Percentiles rank a stretch among this genome's conserved stretches.
Conservation (phyloP, 2,113 vertebrate species). For the Myiozetetes cayanensis region DNA sequence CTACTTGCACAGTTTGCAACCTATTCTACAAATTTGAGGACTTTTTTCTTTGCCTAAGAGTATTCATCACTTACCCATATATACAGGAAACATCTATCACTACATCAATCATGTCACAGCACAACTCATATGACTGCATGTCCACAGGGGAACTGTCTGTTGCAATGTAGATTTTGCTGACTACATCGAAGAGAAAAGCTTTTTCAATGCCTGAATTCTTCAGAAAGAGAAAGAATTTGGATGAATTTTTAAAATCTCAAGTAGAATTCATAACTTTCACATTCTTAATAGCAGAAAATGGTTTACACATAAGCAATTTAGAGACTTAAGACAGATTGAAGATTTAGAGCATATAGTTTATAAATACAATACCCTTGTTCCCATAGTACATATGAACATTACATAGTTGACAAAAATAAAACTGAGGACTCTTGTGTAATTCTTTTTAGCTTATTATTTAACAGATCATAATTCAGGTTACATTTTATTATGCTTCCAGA, state of each 20-base stretch:
- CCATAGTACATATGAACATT: not conserved
- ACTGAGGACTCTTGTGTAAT: not conserved
- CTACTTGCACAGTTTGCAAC: not conserved
- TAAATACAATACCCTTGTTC: not conserved
- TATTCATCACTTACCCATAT: conserved; percentile 87
- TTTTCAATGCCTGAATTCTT: conserved; percentile 99
- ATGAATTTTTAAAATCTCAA: not conserved
- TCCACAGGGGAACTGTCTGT: conserved; percentile 99
- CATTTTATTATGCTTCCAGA: not conserved
- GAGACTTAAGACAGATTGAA: not conserved
- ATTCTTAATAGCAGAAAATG: not conserved
- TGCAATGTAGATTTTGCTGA: conserved; percentile 99
- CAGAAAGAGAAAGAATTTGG: conserved; percentile 58
- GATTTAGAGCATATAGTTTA: not conserved
- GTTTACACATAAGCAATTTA: not conserved
- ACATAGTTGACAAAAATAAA: not conserved
- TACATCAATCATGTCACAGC: conserved; percentile 99
- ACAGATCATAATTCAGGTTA: not conserved
- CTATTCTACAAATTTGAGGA: not conserved
- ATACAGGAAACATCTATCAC: conserved; percentile 99
- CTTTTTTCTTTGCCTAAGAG: not conserved
- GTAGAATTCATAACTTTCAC: not conserved
- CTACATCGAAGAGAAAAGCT: conserved; percentile 98
- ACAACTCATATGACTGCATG: conserved; percentile 99
- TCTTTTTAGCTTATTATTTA: not conserved